Evolutionary conservation across 2,113 vertebrate species (phyloP).

Genomic region (Alethe diademata): DNA sequence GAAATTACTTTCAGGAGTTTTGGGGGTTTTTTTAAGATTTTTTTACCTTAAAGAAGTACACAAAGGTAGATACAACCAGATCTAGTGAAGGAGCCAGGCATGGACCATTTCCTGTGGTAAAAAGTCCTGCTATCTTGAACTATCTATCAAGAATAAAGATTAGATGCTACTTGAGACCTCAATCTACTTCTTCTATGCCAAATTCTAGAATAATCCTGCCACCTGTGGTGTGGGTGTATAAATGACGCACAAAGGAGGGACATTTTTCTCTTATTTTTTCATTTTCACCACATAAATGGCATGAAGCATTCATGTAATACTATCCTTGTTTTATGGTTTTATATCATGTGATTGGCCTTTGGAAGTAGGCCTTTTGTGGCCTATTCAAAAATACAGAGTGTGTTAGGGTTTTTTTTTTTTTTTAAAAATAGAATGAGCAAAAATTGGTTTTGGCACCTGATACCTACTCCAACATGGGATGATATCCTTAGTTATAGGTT

Average conservation of each 20-base stretch:
- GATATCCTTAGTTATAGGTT: background rate
- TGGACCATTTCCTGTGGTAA: constrained; percentile 1
- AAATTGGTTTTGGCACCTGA: background rate
- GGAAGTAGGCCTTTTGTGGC: background rate
- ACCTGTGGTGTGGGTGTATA: background rate
- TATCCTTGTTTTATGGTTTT: background rate
- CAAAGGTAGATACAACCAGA: background rate
- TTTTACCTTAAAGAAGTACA: background rate
- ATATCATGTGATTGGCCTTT: background rate
- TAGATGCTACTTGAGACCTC: constrained; percentile 42
- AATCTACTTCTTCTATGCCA: constrained; percentile 51
- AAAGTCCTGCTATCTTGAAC: constrained; percentile 13
- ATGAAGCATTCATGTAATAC: background rate
- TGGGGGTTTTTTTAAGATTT: background rate
- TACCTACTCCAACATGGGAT: background rate
- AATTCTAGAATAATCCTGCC: constrained; percentile 35
- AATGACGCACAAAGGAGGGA: background rate
- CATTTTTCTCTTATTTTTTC: background rate
- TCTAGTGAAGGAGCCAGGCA: background rate
- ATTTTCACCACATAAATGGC: background rate
- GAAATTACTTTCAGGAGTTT: background rate
- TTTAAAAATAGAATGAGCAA: background rate
- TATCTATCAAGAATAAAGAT: constrained; percentile 57
- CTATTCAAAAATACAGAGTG: background rate
- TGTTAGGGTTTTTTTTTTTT: background rate